Conservation (phyloP, 2,113 vertebrate species). For the Cololabis saira region DNA sequence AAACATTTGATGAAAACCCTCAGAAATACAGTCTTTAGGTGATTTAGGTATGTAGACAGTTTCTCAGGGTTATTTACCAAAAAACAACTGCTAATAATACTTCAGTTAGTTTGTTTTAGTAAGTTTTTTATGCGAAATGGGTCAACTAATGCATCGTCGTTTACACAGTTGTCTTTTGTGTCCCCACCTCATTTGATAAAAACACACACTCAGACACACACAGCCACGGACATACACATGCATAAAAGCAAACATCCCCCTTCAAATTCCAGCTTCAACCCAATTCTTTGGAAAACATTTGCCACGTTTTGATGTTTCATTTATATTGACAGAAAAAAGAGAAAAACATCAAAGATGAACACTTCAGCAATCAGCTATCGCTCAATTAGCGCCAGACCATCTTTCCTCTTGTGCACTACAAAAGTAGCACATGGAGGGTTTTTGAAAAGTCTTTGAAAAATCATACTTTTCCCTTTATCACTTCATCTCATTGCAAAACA, state of each 20-base stretch:
- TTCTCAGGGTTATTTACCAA: neutral
- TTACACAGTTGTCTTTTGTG: neutral
- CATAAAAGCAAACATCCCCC: constrained; percentile 9
- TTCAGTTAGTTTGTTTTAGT: neutral
- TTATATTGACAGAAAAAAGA: constrained; percentile 39
- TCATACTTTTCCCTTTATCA: constrained; percentile 72
- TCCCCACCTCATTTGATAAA: neutral
- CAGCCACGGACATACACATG: neutral
- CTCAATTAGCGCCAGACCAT: constrained; percentile 73
- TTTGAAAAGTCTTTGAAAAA: constrained; percentile 74
- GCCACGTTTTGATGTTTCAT: constrained; percentile 63
- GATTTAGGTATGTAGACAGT: neutral
- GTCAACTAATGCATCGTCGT: neutral
- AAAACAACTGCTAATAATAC: neutral
- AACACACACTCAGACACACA: neutral
- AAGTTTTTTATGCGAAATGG: neutral
- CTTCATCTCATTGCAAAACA: constrained; percentile 79
- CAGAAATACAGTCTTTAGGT: neutral
- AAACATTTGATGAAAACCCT: no score
- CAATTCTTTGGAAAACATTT: constrained; percentile 51
- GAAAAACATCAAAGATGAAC: constrained; percentile 72
- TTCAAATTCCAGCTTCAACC: constrained; percentile 44
- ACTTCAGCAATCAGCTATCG: constrained; percentile 76
- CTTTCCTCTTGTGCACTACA: constrained; percentile 61
- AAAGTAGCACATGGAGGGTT: constrained; percentile 50